These are phyloP conservation scores for Philaethria dido DNA, from an alignment of 2,888 invertebrate species.

Conservation along the genomic window DNA sequence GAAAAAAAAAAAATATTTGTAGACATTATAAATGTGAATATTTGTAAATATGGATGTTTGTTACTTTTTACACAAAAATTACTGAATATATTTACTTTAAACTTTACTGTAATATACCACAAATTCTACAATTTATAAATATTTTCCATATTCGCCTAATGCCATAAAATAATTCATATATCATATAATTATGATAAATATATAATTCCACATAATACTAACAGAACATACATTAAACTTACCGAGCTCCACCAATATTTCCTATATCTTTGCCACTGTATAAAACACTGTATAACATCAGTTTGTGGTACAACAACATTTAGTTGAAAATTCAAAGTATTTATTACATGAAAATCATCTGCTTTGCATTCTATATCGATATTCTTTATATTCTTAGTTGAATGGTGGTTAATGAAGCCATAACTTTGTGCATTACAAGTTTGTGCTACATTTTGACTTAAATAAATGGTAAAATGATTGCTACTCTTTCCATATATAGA, in stretches of 20 bases:
- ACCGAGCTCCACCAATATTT: slow-evolving; percentile 94
- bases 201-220: slow-evolving; percentile 10
- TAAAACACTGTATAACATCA: slow-evolving; percentile 86
- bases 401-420: slow-evolving; percentile 54
- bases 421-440: slow-evolving; percentile 45
- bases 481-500: slow-evolving; percentile 61
- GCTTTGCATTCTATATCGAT: slow-evolving; percentile 49
- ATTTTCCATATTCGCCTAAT: too few relatives aligned
- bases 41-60: too few relatives aligned
- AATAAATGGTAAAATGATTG: slow-evolving; percentile 61
- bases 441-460: slow-evolving; percentile 47
- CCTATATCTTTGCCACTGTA: slow-evolving; percentile 89
- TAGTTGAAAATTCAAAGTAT: slow-evolving; percentile 60
- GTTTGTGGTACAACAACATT: slow-evolving; percentile 72
- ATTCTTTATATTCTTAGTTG: slow-evolving; percentile 43
- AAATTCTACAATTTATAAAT: too few relatives aligned
- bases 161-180: too few relatives aligned
- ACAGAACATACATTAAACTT: slow-evolving; percentile 47
- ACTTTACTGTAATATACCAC: too few relatives aligned
- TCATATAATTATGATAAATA: too few relatives aligned
- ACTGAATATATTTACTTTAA: too few relatives aligned
- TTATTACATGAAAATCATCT: slow-evolving; percentile 46
- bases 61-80: too few relatives aligned
- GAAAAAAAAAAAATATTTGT: slow-evolving; percentile 49
- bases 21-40: too few relatives aligned